Conservation (phyloP, 2,888 invertebrate species). For the Nudaria mundana region DNA sequence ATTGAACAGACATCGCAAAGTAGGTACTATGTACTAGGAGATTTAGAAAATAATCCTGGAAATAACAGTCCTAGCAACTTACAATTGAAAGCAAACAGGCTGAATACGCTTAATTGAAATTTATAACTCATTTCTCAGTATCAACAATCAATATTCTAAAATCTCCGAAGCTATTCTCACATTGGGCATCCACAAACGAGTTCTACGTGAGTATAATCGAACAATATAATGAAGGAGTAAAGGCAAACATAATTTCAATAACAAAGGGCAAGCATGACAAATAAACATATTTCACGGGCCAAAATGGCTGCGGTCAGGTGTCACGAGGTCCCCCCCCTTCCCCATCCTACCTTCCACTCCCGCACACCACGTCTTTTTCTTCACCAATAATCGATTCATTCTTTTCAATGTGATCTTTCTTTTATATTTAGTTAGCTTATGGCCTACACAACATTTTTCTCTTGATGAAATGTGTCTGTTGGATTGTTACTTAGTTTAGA, state of each 20-base stretch:
- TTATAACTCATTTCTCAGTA: conserved; percentile 80
- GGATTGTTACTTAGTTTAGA: conserved; percentile 20
- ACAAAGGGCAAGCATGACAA: conserved; percentile 78
- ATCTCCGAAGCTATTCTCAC: conserved; percentile 72
- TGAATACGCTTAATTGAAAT: conserved; percentile 79
- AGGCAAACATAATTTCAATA: conserved; percentile 81
- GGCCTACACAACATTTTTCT: conserved; percentile 22
- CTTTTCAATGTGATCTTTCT: conserved; percentile 64
- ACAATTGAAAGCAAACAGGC: conserved; percentile 51
- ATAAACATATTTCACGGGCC: conserved; percentile 81
- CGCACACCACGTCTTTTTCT: conserved; percentile 55
- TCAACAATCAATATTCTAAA: conserved; percentile 81
- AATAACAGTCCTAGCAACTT: conserved; percentile 55
- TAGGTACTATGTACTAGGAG: no score
- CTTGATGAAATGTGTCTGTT: conserved; percentile 21
- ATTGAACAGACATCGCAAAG: no score
- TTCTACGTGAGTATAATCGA: conserved; percentile 74
- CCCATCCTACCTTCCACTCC: conserved; percentile 33
- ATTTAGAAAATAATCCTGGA: conserved; percentile 67
- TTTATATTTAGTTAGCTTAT: conserved; percentile 52
- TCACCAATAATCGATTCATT: conserved; percentile 73
- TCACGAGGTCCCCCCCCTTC: conserved; percentile 58
- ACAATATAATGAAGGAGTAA: conserved; percentile 81
- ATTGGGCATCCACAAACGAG: conserved; percentile 73
- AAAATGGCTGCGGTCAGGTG: conserved; percentile 81